These are phyloP conservation scores for Lepidothrix coronata DNA, from an alignment of 2,113 vertebrate genomes.

Conservation along the genomic window DNA sequence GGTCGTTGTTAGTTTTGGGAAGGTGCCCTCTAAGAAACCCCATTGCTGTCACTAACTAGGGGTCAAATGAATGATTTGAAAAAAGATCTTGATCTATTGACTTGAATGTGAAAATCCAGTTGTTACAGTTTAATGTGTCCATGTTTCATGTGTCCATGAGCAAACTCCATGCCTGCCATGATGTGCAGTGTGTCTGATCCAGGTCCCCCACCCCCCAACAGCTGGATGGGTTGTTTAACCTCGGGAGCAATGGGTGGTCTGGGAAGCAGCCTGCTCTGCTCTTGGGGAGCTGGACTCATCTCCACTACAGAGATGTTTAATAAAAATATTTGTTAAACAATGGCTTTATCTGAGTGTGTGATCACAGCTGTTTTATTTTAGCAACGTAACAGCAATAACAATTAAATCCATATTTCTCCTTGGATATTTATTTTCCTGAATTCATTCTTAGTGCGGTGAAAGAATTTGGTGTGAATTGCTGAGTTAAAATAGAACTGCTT, in stretches of 20 bases:
- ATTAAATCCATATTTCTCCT: conserved; percentile 77
- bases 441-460: conserved; percentile 64
- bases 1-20: neutral
- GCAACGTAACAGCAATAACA: conserved; percentile 64
- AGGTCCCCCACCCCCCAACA: neutral
- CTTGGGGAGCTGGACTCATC: conserved; percentile 67
- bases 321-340: conserved; percentile 76
- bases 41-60: neutral
- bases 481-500: conserved; percentile 24
- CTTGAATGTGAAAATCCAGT: neutral
- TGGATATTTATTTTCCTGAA: conserved; percentile 77
- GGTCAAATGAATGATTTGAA: neutral
- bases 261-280: conserved; percentile 24
- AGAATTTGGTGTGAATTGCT: conserved; percentile 69
- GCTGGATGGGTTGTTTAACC: conserved; percentile 35
- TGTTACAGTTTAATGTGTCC: neutral
- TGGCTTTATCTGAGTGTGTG: conserved; percentile 73
- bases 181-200: neutral
- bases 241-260: conserved; percentile 70
- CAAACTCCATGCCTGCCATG: neutral
- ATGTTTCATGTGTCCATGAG: neutral
- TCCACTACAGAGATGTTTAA: conserved; percentile 61
- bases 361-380: conserved; percentile 83
- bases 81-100: neutral
- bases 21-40: neutral